Evolutionary conservation across 2,113 vertebrate species (phyloP).

Genomic region (Apodemus speciosus): DNA sequence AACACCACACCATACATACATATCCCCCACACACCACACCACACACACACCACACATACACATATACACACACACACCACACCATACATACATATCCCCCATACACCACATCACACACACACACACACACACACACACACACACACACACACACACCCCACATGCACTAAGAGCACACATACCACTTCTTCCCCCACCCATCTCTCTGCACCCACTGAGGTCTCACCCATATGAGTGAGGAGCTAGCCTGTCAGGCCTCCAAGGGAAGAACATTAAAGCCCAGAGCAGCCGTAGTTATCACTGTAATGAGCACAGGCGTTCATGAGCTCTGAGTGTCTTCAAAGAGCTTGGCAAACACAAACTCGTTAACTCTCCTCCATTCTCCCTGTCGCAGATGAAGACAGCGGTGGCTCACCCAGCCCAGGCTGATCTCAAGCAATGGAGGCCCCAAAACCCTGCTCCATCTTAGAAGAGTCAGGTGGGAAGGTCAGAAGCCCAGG

Average conservation of each 20-base stretch:
- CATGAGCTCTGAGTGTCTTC: no score
- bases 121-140: not conserved
- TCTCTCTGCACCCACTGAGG: fast-evolving
- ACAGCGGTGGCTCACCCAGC: not conserved
- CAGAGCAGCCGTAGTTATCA: not conserved
- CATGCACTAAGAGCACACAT: no score
- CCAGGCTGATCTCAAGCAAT: not conserved
- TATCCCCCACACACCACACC: not conserved
- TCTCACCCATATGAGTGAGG: not conserved
- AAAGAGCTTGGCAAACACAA: not conserved
- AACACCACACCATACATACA: not conserved
- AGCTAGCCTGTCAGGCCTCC: not conserved
- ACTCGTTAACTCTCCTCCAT: not conserved
- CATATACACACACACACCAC: not conserved
- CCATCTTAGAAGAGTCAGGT: not conserved
- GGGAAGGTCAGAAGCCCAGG: not conserved
- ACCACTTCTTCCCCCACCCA: not conserved
- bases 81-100: not conserved
- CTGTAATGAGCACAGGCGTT: not conserved
- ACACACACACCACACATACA: not conserved
- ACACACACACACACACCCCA: not conserved
- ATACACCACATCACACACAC: not conserved
- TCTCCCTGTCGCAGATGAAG: not conserved
- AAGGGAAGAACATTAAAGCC: not conserved
- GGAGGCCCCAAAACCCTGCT: not conserved